These are phyloP conservation scores for Hypocryptadius cinnamomeus DNA, from an alignment of 2,113 vertebrate genomes.

Conservation along the genomic window DNA sequence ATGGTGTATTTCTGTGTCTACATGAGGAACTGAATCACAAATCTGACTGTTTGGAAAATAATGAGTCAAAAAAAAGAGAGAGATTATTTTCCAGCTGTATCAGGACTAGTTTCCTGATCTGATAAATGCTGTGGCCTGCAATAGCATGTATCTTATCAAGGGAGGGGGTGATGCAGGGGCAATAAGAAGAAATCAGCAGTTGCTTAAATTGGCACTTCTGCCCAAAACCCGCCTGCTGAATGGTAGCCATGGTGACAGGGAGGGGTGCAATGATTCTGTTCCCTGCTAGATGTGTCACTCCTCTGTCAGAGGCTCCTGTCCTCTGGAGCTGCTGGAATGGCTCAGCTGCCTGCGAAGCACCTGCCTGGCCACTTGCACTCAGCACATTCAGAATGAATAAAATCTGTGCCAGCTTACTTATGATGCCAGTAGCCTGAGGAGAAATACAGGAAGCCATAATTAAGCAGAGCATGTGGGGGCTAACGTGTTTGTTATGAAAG, in stretches of 20 bases:
- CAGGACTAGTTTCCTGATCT: neutral
- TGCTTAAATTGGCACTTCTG: slow-evolving; percentile 36
- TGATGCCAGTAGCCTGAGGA: neutral
- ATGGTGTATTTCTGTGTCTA: neutral
- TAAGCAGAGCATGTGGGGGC: slow-evolving; percentile 20
- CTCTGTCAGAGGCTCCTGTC: neutral
- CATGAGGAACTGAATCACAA: neutral
- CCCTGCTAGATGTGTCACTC: neutral
- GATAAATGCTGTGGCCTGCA: neutral
- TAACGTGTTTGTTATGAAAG: slow-evolving; percentile 43
- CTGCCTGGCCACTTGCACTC: neutral
- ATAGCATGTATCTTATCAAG: neutral
- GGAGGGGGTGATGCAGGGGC: neutral
- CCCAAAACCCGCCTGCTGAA: neutral
- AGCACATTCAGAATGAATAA: neutral
- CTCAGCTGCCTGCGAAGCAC: neutral
- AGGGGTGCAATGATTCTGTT: neutral
- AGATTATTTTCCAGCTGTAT: neutral
- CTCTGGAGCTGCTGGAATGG: neutral
- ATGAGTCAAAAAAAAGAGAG: neutral
- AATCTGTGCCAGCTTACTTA: neutral
- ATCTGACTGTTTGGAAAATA: neutral
- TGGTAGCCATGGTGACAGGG: slow-evolving; percentile 44
- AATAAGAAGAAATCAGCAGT: slow-evolving; percentile 10
- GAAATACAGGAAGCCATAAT: slow-evolving; percentile 36